Evolutionary conservation across 2,113 vertebrate genomes (phyloP), one percentile per base, ranked within the genome.

Genomic region (Megaceryle maxima): DNA sequence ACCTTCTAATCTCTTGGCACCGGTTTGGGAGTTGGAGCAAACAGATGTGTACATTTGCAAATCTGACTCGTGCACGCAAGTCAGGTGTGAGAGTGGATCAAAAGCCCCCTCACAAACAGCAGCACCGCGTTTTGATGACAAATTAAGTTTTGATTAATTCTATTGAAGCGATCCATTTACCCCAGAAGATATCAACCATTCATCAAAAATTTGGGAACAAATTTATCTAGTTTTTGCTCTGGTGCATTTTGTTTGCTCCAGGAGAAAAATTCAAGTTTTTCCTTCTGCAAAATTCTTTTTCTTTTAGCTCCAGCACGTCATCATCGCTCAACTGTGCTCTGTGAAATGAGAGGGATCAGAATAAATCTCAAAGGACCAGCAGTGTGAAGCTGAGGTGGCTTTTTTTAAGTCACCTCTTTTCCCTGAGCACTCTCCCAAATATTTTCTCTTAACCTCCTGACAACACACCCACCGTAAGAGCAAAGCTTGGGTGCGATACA

Each of bases 1-100:
- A 83, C 86, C 88, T 93, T 68, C 86, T 55, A 79, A 92, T 90
- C 93, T 94, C 93, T 73, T 96, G 96, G 96, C 94, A 84, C 46
- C 0, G 8, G 44, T 44, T 72, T 44, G 66, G 26, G 2, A 57
- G 88, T 53, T 64, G 53, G 76, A 57, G 94, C 94, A 76, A 64
- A 37, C 83, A 96, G 95, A 91, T 92, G 92, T 80, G 72, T 79
- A 60, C 63, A 0, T 39, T 69, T 86, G 48, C 87, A 88, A 48
- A 62, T 9, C 80, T 37, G 26, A 57, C 67, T 75, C 81, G 19
- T 29, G 90, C 96, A 80, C 37, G 2, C 66, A 15, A 64, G 55
- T 80, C 95, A 96, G 93, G 92, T 96, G 90, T 41, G 95, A 66
- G 87, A 73, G 82, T 59, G 6, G 67, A 94, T 87, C 95, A 87